Evolutionary conservation across 2,888 invertebrate species (phyloP).

Genomic region (Andrena bicolor): DNA sequence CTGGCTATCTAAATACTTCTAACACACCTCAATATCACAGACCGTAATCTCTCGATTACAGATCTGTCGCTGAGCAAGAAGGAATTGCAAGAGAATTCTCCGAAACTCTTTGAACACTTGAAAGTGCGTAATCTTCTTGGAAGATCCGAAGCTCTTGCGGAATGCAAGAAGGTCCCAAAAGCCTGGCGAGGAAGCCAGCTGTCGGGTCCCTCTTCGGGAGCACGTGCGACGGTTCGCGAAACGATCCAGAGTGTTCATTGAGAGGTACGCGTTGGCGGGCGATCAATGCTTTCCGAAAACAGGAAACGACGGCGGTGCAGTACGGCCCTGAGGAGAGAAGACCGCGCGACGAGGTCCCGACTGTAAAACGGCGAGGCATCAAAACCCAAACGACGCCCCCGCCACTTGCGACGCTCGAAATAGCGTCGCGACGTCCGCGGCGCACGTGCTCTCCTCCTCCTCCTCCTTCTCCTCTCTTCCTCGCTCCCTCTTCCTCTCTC

Average conservation of each 20-base stretch:
- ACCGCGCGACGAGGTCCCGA: conserved; percentile 63
- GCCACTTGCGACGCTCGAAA: conserved; percentile 77
- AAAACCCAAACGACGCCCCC: conserved; percentile 79
- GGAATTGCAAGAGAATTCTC: too few species aligned
- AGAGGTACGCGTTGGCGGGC: background rate
- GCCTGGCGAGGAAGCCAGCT: too few species aligned
- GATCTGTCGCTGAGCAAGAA: too few species aligned
- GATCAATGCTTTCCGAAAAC: conserved; percentile 31
- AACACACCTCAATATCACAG: too few species aligned
- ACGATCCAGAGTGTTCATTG: conserved; percentile 6
- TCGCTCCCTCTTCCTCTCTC: background rate
- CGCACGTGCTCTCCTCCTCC: conserved; percentile 76
- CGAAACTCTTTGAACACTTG: too few species aligned
- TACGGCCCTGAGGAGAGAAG: conserved; percentile 62
- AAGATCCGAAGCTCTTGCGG: too few species aligned
- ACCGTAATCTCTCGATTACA: too few species aligned
- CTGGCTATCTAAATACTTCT: too few species aligned
- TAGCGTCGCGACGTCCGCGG: conserved; percentile 78
- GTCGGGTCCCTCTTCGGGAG: too few species aligned
- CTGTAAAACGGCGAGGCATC: conserved; percentile 75
- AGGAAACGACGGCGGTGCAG: conserved; percentile 34
- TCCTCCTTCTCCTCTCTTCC: conserved; percentile 1
- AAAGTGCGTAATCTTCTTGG: too few species aligned
- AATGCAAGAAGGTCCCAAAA: too few species aligned
- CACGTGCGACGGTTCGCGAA: background rate